phyloP scores from a whole-genome alignment of 2,797 vertebrate species.

The Chloroceryle inda region DNA sequence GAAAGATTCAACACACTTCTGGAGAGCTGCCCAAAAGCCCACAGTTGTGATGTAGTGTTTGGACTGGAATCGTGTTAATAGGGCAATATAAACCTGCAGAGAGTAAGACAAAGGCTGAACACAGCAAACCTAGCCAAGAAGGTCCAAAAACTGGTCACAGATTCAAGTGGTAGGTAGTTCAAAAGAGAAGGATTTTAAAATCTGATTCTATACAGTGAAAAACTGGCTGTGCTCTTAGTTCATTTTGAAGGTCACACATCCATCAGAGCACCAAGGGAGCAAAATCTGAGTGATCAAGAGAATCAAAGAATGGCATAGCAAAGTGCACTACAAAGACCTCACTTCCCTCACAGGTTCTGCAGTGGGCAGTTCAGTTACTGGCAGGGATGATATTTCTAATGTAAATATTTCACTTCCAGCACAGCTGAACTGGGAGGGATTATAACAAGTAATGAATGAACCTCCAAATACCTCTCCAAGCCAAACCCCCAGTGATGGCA shows the following conservation, averaged over 20 bases:
- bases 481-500: slow-evolving; percentile 46
- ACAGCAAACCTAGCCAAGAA: neutral
- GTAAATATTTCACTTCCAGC: slow-evolving; percentile 60
- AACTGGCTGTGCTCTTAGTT: neutral
- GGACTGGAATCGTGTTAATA: slow-evolving; percentile 12
- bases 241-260: neutral
- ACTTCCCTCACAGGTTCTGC: slow-evolving; percentile 50
- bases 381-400: slow-evolving; percentile 59
- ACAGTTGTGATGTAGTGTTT: slow-evolving; percentile 57
- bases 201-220: neutral
- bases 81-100: slow-evolving; percentile 65
- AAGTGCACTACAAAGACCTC: neutral
- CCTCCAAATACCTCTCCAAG: slow-evolving; percentile 51
- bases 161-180: slow-evolving; percentile 5
- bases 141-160: neutral
- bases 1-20: slow-evolving; percentile 30
- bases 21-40: slow-evolving; percentile 48
- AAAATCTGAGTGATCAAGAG: slow-evolving; percentile 36
- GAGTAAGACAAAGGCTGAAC: slow-evolving; percentile 21
- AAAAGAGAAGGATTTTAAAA: slow-evolving; percentile 23
- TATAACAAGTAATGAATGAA: slow-evolving; percentile 69
- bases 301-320: slow-evolving; percentile 34
- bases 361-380: slow-evolving; percentile 49
- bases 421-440: slow-evolving; percentile 59
- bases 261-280: neutral